Evolutionary conservation across 1,140 invertebrate species (phyloP).

Genomic region (Drosophila tristis): DNA sequence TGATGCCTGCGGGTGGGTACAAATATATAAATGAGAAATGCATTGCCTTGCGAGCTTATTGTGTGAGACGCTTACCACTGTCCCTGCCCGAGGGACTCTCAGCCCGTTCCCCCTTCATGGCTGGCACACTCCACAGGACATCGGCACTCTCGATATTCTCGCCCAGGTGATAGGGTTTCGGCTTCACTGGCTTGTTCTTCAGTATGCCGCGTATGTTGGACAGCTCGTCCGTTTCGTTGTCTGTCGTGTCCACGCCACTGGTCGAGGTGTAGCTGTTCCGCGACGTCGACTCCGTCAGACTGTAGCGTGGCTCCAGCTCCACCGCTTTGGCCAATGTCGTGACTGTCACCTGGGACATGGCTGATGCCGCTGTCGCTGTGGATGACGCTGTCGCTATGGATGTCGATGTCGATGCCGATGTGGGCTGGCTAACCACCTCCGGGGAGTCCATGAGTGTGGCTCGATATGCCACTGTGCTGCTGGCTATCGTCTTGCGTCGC

Average conservation of each 20-base stretch:
- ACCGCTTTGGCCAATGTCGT: conserved; percentile 49
- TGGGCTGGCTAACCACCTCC: conserved; percentile 55
- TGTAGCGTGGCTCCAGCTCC: conserved; percentile 50
- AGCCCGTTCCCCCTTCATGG: conserved; percentile 45
- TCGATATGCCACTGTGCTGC: conserved; percentile 70
- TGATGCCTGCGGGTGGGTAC: background rate
- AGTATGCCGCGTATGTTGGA: conserved; percentile 88
- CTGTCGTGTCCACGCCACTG: conserved; percentile 84
- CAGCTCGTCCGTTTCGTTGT: conserved; percentile 84
- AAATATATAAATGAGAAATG: background rate
- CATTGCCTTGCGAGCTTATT: background rate
- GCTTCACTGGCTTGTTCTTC: conserved; percentile 89
- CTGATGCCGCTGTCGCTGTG: background rate
- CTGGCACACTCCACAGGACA: conserved; percentile 85
- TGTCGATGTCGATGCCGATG: background rate
- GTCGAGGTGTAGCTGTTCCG: conserved; percentile 74
- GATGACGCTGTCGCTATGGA: background rate
- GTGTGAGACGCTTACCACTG: conserved; percentile 37
- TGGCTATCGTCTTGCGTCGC: conserved; percentile 52
- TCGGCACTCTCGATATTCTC: conserved; percentile 86
- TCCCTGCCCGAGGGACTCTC: conserved; percentile 53
- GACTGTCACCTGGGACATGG: conserved; percentile 60
- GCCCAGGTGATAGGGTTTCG: conserved; percentile 88
- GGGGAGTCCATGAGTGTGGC: conserved; percentile 74
- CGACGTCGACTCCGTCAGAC: conserved; percentile 59